Base-by-base conservation (phyloP, 2,797 vertebrate genomes). In the Arrhamphus sclerolepis region DNA sequence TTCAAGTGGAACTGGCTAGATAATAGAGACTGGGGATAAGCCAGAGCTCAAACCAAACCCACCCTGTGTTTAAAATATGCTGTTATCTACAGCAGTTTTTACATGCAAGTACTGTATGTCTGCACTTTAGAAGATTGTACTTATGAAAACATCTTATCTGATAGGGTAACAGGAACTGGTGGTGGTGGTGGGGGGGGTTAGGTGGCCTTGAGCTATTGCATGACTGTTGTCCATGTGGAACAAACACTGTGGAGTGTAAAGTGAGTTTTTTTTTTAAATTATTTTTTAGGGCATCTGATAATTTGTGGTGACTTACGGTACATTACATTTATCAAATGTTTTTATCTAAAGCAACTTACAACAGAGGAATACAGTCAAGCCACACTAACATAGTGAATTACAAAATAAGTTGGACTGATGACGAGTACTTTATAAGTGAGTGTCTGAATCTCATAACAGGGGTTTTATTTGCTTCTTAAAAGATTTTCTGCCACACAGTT, bases 31-130 rank as follows among this genome's bases (percentile, higher is more conserved):
- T 83, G 74, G 76, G 74, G 73, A 81, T 49, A 34, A 64, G 73
- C 78, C 83, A 83, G 75, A 61, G 46, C 64, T 57, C 66, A 54
- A 82, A 85, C 78, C 72, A 76, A 81, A 81, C 67, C 70, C 75
- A 74, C 62, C 81, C 80, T 6, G 11, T 89, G 85, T 88, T 88
- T 81, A 79, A 39, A 62, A 66, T 77, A 74, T 69, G 80, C 73
- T 64, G 43, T 75, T 78, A 84, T 80, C 68, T 78, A 24, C 46
- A 58, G 64, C 75, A 80, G 65, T 43, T 76, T 59, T 63, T 70
- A 61, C 75, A 61, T 13, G 43, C 31, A 68, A 69, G 71, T 62
- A 20, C 26, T 41, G 43, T 39, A 67, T 29, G 56, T 66, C 40
- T 72, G 63, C 80, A 64, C 59, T 59, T 77, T 19, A 31, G 40